These are phyloP conservation scores for Taeniopygia guttata DNA, from an alignment of 2,797 vertebrate genomes.

Conservation along the genomic window DNA sequence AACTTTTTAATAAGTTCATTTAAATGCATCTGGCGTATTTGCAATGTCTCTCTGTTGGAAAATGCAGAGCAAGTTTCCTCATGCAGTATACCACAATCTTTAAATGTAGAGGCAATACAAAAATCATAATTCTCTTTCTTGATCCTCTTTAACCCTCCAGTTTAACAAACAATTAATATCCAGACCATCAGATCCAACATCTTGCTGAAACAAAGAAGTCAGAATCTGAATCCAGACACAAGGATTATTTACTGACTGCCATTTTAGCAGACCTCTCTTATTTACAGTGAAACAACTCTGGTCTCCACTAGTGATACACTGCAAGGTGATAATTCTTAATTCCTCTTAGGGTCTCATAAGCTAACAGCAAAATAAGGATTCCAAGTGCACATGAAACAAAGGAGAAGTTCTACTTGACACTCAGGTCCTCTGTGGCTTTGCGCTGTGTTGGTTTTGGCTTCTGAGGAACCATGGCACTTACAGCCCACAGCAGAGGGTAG, in stretches of 20 bases:
- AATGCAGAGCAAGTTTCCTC: not conserved
- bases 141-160: not conserved
- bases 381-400: not conserved
- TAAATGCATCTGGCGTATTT: not conserved
- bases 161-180: not conserved
- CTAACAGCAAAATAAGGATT: not conserved
- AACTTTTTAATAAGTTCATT: not conserved
- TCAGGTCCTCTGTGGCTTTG: not conserved
- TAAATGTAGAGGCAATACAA: not conserved
- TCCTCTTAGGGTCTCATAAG: not conserved
- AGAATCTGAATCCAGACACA: not conserved
- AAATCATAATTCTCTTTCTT: not conserved
- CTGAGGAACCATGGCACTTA: not conserved
- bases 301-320: not conserved
- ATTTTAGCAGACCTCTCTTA: not conserved
- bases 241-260: not conserved
- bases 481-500: not conserved
- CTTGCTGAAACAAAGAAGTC: not conserved
- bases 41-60: not conserved
- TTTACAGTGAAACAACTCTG: not conserved
- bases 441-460: not conserved
- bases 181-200: not conserved
- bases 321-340: not conserved
- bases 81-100: not conserved
- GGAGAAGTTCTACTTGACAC: accelerated